These are phyloP conservation scores for Drosophila serrata DNA, from an alignment of 1,140 invertebrate species.

Conservation along the genomic window DNA sequence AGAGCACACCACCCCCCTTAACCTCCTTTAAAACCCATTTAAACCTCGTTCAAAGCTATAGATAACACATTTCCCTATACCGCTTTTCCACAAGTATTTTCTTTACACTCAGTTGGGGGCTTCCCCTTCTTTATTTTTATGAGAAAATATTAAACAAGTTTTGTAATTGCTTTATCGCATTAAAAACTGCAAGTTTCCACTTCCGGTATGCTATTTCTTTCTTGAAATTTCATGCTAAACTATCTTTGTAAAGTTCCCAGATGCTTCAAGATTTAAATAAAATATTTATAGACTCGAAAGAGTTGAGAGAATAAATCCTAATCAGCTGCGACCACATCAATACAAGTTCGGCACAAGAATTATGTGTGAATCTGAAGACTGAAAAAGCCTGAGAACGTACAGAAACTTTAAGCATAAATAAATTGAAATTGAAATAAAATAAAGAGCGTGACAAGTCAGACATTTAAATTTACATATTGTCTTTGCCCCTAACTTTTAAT, in stretches of 20 bases:
- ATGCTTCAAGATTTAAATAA: conserved; percentile 28
- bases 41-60: not conserved
- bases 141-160: conserved; percentile 69
- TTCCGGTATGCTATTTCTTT: conserved; percentile 16
- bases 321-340: conserved; percentile 35
- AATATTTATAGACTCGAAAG: conserved; percentile 39
- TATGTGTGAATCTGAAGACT: conserved; percentile 64
- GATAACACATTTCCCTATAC: not conserved
- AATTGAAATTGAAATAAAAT: conserved; percentile 54
- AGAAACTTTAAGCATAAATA: conserved; percentile 59
- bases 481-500: conserved; percentile 64
- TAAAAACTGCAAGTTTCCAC: conserved; percentile 28
- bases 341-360: conserved; percentile 65
- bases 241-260: conserved; percentile 8
- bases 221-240: not conserved
- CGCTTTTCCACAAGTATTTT: conserved; percentile 8
- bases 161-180: conserved; percentile 66
- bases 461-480: conserved; percentile 52
- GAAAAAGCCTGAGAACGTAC: conserved; percentile 56
- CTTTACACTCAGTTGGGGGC: conserved; percentile 1
- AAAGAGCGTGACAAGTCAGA: conserved; percentile 16
- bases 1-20: too few species aligned
- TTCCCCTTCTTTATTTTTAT: conserved; percentile 56
- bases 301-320: not conserved
- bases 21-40: not conserved